Evolutionary conservation across 2,888 invertebrate species (phyloP).

Genomic region (Willowsia nigromaculata): DNA sequence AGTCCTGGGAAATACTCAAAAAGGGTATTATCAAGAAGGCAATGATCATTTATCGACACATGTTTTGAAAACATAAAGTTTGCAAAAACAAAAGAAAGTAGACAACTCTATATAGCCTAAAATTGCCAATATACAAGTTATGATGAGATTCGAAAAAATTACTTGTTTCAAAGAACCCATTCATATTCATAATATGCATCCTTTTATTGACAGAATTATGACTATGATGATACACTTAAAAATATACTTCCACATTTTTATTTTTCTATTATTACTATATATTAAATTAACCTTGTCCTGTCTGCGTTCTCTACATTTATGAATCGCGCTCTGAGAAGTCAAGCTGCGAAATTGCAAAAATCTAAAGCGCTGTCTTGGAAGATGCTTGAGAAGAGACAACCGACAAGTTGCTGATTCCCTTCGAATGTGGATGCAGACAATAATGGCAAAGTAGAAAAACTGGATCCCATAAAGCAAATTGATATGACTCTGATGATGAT

Average conservation of each 20-base stretch:
- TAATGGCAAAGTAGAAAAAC: conserved; percentile 38
- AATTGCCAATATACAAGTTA: no score
- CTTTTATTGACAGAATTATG: background rate
- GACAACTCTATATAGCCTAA: no score
- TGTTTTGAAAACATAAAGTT: no score
- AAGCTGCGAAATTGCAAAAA: background rate
- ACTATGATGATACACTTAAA: background rate
- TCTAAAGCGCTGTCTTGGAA: background rate
- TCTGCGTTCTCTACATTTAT: background rate
- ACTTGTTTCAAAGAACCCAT: background rate
- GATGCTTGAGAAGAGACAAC: background rate
- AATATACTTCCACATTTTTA: background rate
- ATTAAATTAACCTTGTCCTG: conserved; percentile 15
- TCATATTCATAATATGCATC: background rate
- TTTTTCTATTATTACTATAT: background rate
- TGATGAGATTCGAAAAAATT: no score
- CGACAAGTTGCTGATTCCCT: background rate
- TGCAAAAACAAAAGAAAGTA: no score
- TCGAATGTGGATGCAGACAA: background rate
- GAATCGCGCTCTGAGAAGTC: background rate
- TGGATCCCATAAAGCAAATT: conserved; percentile 66
- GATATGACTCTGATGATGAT: conserved; percentile 35
- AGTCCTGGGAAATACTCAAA: background rate
- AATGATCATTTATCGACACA: background rate
- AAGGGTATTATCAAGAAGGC: background rate